A percentile compares a stretch with the other conserved stretches of the same genome.
Conservation (phyloP, 2,113 vertebrate species). For the Carollia perspicillata region DNA sequence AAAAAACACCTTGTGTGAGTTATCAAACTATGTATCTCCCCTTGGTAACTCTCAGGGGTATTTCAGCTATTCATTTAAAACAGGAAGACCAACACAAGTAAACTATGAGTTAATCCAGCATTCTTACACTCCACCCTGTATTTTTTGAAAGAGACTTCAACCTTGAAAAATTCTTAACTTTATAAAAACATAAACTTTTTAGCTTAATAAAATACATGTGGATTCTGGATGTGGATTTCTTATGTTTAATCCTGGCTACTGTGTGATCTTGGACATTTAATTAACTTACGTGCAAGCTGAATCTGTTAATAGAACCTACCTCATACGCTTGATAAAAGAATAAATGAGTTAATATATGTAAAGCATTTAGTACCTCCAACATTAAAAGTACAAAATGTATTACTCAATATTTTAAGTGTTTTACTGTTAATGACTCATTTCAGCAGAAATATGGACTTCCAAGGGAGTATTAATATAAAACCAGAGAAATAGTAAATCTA, state of each 20-base stretch:
- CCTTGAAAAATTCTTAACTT: neutral
- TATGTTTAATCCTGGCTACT: neutral
- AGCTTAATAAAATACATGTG: neutral
- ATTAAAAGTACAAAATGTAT: neutral
- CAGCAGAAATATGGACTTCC: neutral
- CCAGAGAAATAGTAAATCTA: neutral
- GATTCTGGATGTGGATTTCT: neutral
- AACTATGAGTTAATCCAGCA: neutral
- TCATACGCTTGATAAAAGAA: neutral
- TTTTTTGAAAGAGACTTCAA: neutral
- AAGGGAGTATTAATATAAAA: neutral
- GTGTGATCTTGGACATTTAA: neutral
- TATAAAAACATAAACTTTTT: neutral
- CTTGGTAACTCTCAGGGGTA: neutral
- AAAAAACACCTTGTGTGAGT: neutral
- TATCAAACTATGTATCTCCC: neutral
- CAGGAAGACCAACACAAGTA: neutral
- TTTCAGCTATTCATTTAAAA: neutral
- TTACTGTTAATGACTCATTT: neutral
- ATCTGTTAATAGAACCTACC: neutral
- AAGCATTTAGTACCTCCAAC: neutral
- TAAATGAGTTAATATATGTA: neutral
- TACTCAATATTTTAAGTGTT: neutral
- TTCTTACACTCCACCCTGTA: neutral
- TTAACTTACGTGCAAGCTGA: neutral